Evolutionary conservation across 2,797 vertebrate species (phyloP).

Genomic region (Bradypodion ventrale): DNA sequence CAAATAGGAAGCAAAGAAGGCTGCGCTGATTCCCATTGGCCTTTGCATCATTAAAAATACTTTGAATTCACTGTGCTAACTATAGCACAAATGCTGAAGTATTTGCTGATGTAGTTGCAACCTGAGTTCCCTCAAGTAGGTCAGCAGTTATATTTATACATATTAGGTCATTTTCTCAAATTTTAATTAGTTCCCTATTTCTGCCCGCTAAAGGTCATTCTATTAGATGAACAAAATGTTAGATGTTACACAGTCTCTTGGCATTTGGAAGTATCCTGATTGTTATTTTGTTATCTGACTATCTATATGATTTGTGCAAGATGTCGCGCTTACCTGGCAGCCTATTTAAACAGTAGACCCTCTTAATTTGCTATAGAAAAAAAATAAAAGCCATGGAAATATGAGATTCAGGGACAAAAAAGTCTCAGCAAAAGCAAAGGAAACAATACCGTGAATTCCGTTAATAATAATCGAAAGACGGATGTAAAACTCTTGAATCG

Average conservation of each 20-base stretch:
- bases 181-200: constrained; percentile 40
- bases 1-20: too few species aligned
- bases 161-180: constrained; percentile 31
- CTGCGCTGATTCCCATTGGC: too few species aligned
- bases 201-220: constrained; percentile 1
- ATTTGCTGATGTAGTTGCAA: too few species aligned
- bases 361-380: not conserved
- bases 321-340: not conserved
- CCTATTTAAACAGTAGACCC: not conserved
- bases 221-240: too few species aligned
- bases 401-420: not conserved
- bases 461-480: not conserved
- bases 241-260: not conserved
- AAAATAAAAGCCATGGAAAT: not conserved
- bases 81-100: too few species aligned
- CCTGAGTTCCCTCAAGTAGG: constrained; percentile 22
- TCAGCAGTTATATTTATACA: constrained; percentile 26
- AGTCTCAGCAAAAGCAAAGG: too few species aligned
- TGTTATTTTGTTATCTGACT: not conserved
- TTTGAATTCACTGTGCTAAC: too few species aligned
- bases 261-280: not conserved
- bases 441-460: not conserved
- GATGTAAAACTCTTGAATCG: too few species aligned
- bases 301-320: not conserved
- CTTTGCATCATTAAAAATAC: too few species aligned